Percentiles rank a stretch among this genome's conserved stretches.
phyloP scores from a whole-genome alignment of 2,888 invertebrate genomes.

The Macaria notata region DNA sequence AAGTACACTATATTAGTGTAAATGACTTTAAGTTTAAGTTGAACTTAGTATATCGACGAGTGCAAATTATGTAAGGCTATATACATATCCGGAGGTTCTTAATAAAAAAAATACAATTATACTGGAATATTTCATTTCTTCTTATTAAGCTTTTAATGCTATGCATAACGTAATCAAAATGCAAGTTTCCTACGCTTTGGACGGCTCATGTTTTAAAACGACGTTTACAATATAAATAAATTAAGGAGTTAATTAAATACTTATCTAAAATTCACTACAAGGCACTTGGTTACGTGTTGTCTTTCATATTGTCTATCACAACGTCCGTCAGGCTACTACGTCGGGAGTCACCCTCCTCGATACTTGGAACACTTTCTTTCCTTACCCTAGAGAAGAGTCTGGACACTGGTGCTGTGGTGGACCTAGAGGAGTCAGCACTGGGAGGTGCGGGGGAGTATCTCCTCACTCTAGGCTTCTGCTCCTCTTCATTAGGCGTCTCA shows the following conservation, averaged over 20 bases:
- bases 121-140: slow-evolving; percentile 14
- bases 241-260: slow-evolving; percentile 44
- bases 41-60: slow-evolving; percentile 48
- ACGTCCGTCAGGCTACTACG: slow-evolving; percentile 75
- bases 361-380: slow-evolving; percentile 58
- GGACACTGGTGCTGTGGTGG: slow-evolving; percentile 65
- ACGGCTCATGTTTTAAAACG: slow-evolving; percentile 52
- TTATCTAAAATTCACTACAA: slow-evolving; percentile 58
- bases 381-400: slow-evolving; percentile 71
- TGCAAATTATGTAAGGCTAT: slow-evolving; percentile 58
- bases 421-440: slow-evolving; percentile 50
- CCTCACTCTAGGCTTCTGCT: slow-evolving; percentile 58
- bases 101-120: slow-evolving; percentile 43
- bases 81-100: slow-evolving; percentile 61
- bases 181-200: slow-evolving; percentile 40
- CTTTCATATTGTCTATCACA: slow-evolving; percentile 75
- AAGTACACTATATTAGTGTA: slow-evolving; percentile 81
- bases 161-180: slow-evolving; percentile 34
- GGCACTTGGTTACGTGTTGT: slow-evolving; percentile 68
- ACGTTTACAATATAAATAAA: slow-evolving; percentile 38
- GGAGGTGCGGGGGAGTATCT: slow-evolving; percentile 71
- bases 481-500: slow-evolving; percentile 54
- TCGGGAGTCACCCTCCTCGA: slow-evolving; percentile 61
- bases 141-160: slow-evolving; percentile 13
- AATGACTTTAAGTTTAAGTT: slow-evolving; percentile 45